Base-by-base conservation (phyloP, 2,797 vertebrate genomes). In the Ceryle rudis region DNA sequence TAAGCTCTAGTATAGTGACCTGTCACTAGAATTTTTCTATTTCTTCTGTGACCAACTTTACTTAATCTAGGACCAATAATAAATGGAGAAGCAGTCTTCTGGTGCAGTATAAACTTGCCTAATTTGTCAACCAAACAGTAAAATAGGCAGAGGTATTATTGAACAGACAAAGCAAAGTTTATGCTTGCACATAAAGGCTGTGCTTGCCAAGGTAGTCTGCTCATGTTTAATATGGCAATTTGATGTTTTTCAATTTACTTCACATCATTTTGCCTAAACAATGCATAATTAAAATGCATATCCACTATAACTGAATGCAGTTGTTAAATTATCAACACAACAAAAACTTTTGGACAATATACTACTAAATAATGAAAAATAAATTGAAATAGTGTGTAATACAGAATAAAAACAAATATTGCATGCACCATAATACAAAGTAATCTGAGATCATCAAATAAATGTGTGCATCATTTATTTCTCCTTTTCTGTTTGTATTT, bases 341-440 rank as follows among this genome's bases (percentile, higher is more conserved):
- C 74, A 95, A 90, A 97, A 96, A n/a, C 33, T 75, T 97, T 86
- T 94, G 93, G 92, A 66, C 72, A 93, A 82, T 92, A 78, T 93
- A 57, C 31, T 91, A 90, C 57, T 51, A 94, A 94, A 70, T 90
- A 97, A 96, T 97, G 88, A 97, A 96, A 97, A 97, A 94, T 97
- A 97, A 94, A 97, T 97, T 96, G 91, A 96, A 97, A 92, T 96
- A 91, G 23, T 33, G 46, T 94, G 80, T 81, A 82, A 86, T 65
- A 39, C 77, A 39, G 52, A 75, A 85, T 74, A 81, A 87, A 95
- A 93, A 16, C 52, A 95, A 95, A 60, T 80, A 89, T 91, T 84
- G 22, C 52, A 52, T 79, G 62, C 41, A 75, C 51, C 35, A 28
- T 73, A 81, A 97, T 73, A 72, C 35, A 49, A 52, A 96, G 70